Percentiles rank a stretch among this genome's conserved stretches.
Conservation (phyloP, 2,888 invertebrate species). For the Eupsilia transversa region DNA sequence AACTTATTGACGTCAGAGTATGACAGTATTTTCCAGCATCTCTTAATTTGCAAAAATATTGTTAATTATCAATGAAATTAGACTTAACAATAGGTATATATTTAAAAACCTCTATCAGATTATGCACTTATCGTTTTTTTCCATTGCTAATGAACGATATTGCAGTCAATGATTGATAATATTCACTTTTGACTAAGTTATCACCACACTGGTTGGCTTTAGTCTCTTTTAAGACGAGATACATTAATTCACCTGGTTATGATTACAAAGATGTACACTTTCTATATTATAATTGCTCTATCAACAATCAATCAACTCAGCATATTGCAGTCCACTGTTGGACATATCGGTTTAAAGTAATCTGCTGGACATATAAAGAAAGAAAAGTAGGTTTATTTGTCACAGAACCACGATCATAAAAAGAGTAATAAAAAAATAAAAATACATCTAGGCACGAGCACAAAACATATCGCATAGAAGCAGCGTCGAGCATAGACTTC, state of each 20-base stretch:
- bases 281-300: not conserved
- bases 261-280: constrained; percentile 9
- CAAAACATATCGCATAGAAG: not conserved
- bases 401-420: not conserved
- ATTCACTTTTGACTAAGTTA: not conserved
- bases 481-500: not conserved
- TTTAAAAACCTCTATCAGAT: constrained; percentile 1
- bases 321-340: not conserved
- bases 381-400: not conserved
- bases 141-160: constrained; percentile 3
- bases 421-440: not conserved
- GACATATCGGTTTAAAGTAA: no score
- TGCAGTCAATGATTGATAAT: constrained; percentile 21
- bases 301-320: not conserved
- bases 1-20: not conserved
- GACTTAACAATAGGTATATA: not conserved
- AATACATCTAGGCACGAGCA: not conserved
- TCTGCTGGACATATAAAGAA: not conserved
- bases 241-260: not conserved
- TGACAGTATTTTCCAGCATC: constrained; percentile 25
- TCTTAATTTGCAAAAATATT: not conserved
- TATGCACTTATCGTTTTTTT: constrained; percentile 20
- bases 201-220: not conserved
- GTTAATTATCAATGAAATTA: constrained; percentile 9
- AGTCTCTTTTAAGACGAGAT: constrained; percentile 17